Conservation (phyloP, 2,888 invertebrate species). For the Pelosia muscerda region DNA sequence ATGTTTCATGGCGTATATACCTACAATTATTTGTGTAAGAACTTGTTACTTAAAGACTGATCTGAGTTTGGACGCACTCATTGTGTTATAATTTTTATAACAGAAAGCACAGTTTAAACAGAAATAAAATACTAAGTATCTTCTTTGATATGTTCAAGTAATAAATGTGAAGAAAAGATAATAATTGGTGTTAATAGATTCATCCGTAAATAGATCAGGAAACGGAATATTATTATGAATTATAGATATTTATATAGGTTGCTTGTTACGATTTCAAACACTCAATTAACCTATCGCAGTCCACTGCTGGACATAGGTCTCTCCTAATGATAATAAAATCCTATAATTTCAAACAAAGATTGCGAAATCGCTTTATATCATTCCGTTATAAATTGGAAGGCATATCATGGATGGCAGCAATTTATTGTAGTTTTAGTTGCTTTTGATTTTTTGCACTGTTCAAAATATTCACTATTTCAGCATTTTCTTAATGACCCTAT, state of each 20-base stretch:
- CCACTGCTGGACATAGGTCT: too few relatives aligned
- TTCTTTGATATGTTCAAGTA: constrained; percentile 48
- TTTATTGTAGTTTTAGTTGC: constrained; percentile 70
- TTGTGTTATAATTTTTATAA: constrained; percentile 51
- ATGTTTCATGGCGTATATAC: constrained; percentile 43
- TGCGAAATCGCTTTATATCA: constrained; percentile 70
- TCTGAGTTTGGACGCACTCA: constrained; percentile 53
- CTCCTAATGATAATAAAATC: too few relatives aligned
- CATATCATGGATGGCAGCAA: constrained; percentile 76
- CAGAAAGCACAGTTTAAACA: constrained; percentile 41
- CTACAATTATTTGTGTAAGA: constrained; percentile 52
- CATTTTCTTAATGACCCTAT: neutral
- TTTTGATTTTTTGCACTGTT: constrained; percentile 66
- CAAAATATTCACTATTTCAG: constrained; percentile 41
- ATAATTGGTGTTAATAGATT: constrained; percentile 58
- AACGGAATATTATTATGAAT: constrained; percentile 51
- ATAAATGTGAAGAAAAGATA: constrained; percentile 47
- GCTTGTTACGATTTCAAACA: constrained; percentile 64
- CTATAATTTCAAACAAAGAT: constrained; percentile 59
- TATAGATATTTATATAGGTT: constrained; percentile 60
- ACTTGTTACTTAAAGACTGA: constrained; percentile 66
- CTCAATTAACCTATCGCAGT: too few relatives aligned
- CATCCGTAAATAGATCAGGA: constrained; percentile 48
- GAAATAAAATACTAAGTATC: constrained; percentile 43
- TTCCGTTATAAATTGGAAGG: constrained; percentile 75